Percentiles rank a stretch among this genome's conserved stretches.
These are phyloP conservation scores for Vannuccia rotundouncinata DNA, from an alignment of 2,888 invertebrate species.

Conservation along the genomic window DNA sequence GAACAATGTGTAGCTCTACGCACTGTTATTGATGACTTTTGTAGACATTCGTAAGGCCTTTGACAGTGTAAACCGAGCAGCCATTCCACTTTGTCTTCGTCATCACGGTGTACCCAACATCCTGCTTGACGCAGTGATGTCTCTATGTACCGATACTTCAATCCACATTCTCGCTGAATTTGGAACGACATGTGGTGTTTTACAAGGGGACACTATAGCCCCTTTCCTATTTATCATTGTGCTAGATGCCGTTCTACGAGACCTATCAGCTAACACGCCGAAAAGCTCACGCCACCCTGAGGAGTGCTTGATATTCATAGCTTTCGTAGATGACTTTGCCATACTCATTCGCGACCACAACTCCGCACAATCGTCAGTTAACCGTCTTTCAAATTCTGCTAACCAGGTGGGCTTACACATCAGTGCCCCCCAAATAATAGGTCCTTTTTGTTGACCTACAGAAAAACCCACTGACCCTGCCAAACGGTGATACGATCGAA, in stretches of 20 bases:
- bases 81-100: no score
- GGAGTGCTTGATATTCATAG: neutral
- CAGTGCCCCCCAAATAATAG: neutral
- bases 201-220: neutral
- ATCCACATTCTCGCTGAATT: no score
- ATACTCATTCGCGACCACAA: neutral
- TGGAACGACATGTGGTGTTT: neutral
- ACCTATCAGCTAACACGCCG: no score
- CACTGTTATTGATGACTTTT: neutral
- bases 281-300: conserved; percentile 16
- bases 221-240: conserved; percentile 7
- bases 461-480: neutral
- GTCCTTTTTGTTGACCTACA: neutral
- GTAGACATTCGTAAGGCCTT: no score
- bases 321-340: conserved; percentile 1
- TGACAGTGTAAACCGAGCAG: no score
- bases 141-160: no score
- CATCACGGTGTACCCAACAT: no score
- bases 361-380: neutral
- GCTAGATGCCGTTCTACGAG: no score
- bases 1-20: neutral
- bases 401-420: neutral
- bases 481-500: neutral
- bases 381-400: neutral
- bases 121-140: no score